phyloP scores from a whole-genome alignment of 2,797 vertebrate species.

The Gephyroberyx darwinii region DNA sequence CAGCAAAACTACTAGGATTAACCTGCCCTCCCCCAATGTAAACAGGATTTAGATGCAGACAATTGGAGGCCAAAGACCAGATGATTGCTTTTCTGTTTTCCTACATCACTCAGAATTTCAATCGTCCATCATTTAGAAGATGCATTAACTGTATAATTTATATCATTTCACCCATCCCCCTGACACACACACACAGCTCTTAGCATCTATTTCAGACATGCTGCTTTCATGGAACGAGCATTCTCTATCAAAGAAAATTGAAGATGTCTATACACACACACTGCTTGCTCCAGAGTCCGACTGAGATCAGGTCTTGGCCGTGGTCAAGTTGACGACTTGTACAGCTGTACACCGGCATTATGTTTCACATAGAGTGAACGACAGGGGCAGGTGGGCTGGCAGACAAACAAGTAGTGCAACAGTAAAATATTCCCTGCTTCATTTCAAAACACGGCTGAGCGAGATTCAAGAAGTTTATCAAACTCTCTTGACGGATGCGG shows the following conservation, averaged over 20 bases:
- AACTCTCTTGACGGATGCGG: conserved; percentile 13
- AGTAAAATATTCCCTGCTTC: conserved; percentile 45
- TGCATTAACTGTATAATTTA: neutral
- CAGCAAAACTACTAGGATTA: conserved; percentile 30
- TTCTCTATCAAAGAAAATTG: conserved; percentile 25
- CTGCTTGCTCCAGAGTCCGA: conserved; percentile 22
- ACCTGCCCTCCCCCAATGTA: conserved; percentile 23
- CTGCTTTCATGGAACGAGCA: conserved; percentile 31
- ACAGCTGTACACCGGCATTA: conserved; percentile 79
- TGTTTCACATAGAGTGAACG: conserved; percentile 80
- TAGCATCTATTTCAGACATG: conserved; percentile 36
- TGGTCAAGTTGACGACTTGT: conserved; percentile 63
- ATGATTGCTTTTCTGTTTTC: conserved; percentile 54
- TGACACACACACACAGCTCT: neutral
- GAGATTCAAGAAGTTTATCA: conserved; percentile 27
- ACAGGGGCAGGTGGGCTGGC: conserved; percentile 79
- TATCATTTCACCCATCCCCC: neutral
- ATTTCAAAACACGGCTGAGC: conserved; percentile 35
- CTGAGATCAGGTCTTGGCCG: conserved; percentile 31
- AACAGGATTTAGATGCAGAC: conserved; percentile 39
- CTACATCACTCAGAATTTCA: conserved; percentile 15
- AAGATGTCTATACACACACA: conserved; percentile 8
- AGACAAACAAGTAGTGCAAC: conserved; percentile 58
- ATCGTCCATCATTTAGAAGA: conserved; percentile 18
- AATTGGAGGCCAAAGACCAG: conserved; percentile 26